These are phyloP conservation scores for Scylla paramamosain DNA, from an alignment of 1,140 invertebrate genomes.

Conservation along the genomic window DNA sequence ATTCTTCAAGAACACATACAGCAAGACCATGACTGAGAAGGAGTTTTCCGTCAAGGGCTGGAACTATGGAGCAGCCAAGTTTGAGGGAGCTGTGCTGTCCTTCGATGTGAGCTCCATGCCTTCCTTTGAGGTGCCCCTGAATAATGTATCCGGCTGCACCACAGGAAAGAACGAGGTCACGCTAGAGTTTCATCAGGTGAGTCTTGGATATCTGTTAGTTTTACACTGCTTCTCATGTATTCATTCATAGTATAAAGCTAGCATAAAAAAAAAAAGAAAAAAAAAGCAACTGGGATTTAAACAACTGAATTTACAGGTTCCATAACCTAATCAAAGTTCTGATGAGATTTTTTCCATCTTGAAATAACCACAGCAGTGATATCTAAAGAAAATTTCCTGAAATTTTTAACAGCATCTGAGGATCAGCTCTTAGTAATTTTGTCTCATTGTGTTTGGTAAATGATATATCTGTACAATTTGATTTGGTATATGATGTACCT, in stretches of 20 bases:
- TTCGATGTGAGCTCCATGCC: slow-evolving; percentile 95
- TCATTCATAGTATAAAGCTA: background rate
- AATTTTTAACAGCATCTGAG: background rate
- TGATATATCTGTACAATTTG: too few species aligned
- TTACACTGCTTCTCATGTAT: slow-evolving; percentile 36
- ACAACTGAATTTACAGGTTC: too few species aligned
- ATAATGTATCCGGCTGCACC: slow-evolving; percentile 97
- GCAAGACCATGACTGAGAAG: slow-evolving; percentile 92
- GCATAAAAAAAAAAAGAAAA: too few species aligned
- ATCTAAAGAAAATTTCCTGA: too few species aligned
- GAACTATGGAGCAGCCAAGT: slow-evolving; percentile 99
- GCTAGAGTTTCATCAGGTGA: slow-evolving; percentile 96
- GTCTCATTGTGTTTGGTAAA: too few species aligned
- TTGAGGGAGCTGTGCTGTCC: slow-evolving; percentile 93
- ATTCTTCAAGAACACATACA: slow-evolving; percentile 91
- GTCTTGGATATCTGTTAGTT: slow-evolving; percentile 16
- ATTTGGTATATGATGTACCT: too few species aligned
- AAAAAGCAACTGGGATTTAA: too few species aligned
- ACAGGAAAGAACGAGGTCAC: slow-evolving; percentile 99
- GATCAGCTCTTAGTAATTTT: too few species aligned
- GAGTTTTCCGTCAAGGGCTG: slow-evolving; percentile 98
- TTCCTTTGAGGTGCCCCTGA: slow-evolving; percentile 97
- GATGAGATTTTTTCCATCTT: background rate
- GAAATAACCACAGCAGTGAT: too few species aligned
- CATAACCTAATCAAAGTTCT: background rate